Percentiles rank a stretch among this genome's conserved stretches.
Evolutionary conservation across 2,113 vertebrate genomes (phyloP).

Genomic region (Vombatus ursinus): DNA sequence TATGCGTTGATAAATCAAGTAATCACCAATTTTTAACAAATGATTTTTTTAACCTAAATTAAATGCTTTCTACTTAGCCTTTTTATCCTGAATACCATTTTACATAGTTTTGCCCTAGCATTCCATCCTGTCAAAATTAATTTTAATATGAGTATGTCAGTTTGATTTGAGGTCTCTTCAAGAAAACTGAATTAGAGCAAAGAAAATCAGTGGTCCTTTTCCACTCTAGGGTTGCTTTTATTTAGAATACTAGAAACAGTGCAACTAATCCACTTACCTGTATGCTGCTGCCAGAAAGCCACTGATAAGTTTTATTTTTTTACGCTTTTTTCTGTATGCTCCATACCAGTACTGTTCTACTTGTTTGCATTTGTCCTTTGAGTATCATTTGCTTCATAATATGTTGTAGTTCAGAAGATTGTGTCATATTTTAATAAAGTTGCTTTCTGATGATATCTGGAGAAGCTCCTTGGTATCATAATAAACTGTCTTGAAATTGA

Average conservation of each 20-base stretch:
- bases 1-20: not conserved
- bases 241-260: not conserved
- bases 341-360: not conserved
- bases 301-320: not conserved
- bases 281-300: not conserved
- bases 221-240: not conserved
- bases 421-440: not conserved
- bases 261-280: not conserved
- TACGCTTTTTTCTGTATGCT: not conserved
- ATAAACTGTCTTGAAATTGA: not conserved
- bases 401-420: not conserved
- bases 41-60: not conserved
- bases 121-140: not conserved
- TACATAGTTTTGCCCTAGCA: not conserved
- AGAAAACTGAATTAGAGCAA: not conserved
- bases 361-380: not conserved
- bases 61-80: not conserved
- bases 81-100: not conserved
- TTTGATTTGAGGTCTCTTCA: not conserved
- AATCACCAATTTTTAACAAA: not conserved
- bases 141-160: not conserved
- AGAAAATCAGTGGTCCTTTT: not conserved
- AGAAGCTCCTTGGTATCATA: not conserved
- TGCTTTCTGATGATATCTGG: not conserved
- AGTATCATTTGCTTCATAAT: not conserved